A percentile compares a stretch with the other conserved stretches of the same genome.
These are phyloP conservation scores for Teinopalpus imperialis DNA, from an alignment of 2,888 invertebrate species.

Conservation along the genomic window DNA sequence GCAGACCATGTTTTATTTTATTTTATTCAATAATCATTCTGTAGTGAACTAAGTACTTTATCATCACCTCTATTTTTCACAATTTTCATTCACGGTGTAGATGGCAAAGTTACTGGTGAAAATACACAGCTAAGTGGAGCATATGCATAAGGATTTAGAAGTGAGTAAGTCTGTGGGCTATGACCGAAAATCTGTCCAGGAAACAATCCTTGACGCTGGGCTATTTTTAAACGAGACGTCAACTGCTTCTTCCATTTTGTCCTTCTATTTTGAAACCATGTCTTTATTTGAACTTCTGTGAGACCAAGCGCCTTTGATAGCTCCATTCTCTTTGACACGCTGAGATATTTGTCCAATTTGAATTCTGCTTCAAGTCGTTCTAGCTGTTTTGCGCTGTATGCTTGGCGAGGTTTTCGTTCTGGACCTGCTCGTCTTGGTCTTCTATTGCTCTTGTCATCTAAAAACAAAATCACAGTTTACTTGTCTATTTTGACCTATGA, in stretches of 20 bases:
- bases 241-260: constrained; percentile 99
- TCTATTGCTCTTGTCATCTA: constrained; percentile 90
- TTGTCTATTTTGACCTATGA: too few species aligned
- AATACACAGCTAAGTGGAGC: constrained; percentile 84
- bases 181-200: constrained; percentile 86
- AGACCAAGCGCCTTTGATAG: constrained; percentile 93
- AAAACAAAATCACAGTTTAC: constrained; percentile 27
- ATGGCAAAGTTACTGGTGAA: constrained; percentile 74
- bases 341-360: constrained; percentile 97
- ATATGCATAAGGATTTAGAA: constrained; percentile 84
- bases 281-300: constrained; percentile 98
- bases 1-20: too few species aligned
- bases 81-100: constrained; percentile 47
- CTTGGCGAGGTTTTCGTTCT: constrained; percentile 97
- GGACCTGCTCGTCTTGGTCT: constrained; percentile 93
- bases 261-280: constrained; percentile 97
- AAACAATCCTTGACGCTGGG: constrained; percentile 91
- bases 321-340: constrained; percentile 97
- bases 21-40: too few species aligned
- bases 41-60: too few species aligned
- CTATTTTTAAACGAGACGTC: constrained; percentile 93
- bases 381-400: constrained; percentile 96
- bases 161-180: constrained; percentile 82
- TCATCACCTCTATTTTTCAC: background rate
- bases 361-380: constrained; percentile 96